Evolutionary conservation across 2,888 invertebrate species (phyloP), one percentile per base, ranked within the genome.

Genomic region (Rhopalosiphum nymphaeae): DNA sequence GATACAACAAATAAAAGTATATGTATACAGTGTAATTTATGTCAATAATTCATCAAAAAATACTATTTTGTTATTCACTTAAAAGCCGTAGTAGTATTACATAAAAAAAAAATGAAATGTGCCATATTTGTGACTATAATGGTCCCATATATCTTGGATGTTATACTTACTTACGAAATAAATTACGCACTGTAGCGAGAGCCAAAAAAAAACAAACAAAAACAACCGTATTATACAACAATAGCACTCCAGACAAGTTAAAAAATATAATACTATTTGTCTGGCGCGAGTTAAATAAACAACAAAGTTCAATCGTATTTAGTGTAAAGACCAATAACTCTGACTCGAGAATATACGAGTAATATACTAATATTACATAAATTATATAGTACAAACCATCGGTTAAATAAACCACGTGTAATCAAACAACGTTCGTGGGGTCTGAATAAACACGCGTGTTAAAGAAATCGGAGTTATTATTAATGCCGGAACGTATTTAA

Each of bases 241-340:
- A 67, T 90, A 67, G 46, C 49, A 78, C 49, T 46, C 46, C 78
- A 49, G 90, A 90, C 67, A n/a, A 90, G 49, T 90, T 46, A 67
- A 67, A 67, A 90, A 67, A 90, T 67, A 90, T 90, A 90, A 78
- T 49, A 90, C 90, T 49, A 90, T 90, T 90, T 67, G 90, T 90
- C 90, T 90, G 90, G 67, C 36, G 36, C 46, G 25, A 90, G 67
- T 49, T 90, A 90, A 49, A 78, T 90, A 90, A 90, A 90, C 67
- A 90, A 90, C n/a, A 10, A 90, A 46, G 90, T 90, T 90, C 44
- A 49, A 90, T 90, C 78, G n/a, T 90, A 67, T 67, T 78, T 90
- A 78, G 67, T 67, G 67, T 90, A 78, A 90, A 90, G 90, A 78
- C 90, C 42, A 56, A 78, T 90, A 78, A 88, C 36, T 56, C 67